Base-by-base conservation (phyloP, 2,797 vertebrate genomes). In the Crypturellus tataupa region DNA sequence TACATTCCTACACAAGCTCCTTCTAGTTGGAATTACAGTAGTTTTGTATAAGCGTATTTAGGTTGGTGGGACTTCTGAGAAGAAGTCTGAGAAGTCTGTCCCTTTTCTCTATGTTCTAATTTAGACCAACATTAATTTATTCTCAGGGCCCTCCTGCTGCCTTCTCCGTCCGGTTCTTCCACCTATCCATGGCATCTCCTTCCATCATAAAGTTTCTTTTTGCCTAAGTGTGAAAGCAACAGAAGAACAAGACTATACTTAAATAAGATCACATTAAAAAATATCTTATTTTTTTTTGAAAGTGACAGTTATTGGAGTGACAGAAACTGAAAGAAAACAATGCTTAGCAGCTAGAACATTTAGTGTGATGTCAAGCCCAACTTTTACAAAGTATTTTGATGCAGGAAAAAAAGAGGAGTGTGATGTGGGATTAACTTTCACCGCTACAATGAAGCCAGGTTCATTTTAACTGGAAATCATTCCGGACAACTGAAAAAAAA, bases 391-490 rank as follows among this genome's bases (percentile, higher is more conserved):
- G 12, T 63, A 59, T 47, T 42, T n/a, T 83, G 69, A 62, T 0
- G 1, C 21, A 87, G 44, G 80, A 23, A n/a, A 82, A 82, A 80
- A 16, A 39, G 18, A 87, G 31, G 39, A 85, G 12, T 77, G 53
- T 91, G 76, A 64, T 64, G 59, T 58, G 33, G 65, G 53, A 46
- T 88, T 81, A 85, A 67, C 75, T 86, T 86, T 86, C 25, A 76
- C 51, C 63, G 11, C 79, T 78, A 72, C 12, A 29, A 56, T 46
- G 88, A 86, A 81, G 25, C 4, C 37, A 80, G 60, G 25, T 79
- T 65, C 81, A 59, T 69, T 91, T 90, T 69, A 63, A 63, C 59
- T 67, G 55, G 46, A 90, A 93, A 84, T 79, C 46, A 8, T 29
- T 79, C 29, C 46, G 79, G 65, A 65, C 4, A 37, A 46, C 17